A percentile compares a stretch with the other conserved stretches of the same genome.
Conservation (phyloP, 2,797 vertebrate genomes). For the Alexandromys oeconomus region DNA sequence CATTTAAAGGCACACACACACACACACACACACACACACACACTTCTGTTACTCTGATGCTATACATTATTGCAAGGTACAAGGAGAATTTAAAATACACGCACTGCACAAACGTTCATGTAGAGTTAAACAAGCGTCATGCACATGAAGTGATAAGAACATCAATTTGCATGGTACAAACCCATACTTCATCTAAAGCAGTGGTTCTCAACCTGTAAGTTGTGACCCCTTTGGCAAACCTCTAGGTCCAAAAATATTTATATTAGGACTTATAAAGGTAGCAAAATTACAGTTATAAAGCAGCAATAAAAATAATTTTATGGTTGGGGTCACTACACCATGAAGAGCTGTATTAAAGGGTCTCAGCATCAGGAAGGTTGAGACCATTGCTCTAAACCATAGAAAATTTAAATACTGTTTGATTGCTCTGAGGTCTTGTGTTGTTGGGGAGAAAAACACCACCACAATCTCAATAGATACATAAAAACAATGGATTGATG, state of each 20-base stretch:
- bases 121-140: neutral
- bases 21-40: neutral
- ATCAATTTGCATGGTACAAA: neutral
- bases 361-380: neutral
- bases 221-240: neutral
- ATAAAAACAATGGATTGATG: neutral
- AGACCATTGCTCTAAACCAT: neutral
- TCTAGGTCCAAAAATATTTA: neutral
- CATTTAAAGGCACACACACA: neutral
- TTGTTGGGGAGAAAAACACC: neutral
- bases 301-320: neutral
- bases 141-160: neutral
- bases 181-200: neutral
- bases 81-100: neutral
- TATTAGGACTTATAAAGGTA: neutral
- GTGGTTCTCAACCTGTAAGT: neutral
- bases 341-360: neutral
- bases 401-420: neutral
- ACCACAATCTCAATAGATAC: neutral
- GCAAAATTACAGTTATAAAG: neutral
- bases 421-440: neutral
- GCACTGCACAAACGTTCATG: neutral
- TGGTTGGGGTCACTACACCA: neutral
- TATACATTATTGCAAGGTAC: neutral
- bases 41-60: neutral